Base-by-base conservation (phyloP, 2,797 vertebrate genomes). In the Coendou prehensilis region DNA sequence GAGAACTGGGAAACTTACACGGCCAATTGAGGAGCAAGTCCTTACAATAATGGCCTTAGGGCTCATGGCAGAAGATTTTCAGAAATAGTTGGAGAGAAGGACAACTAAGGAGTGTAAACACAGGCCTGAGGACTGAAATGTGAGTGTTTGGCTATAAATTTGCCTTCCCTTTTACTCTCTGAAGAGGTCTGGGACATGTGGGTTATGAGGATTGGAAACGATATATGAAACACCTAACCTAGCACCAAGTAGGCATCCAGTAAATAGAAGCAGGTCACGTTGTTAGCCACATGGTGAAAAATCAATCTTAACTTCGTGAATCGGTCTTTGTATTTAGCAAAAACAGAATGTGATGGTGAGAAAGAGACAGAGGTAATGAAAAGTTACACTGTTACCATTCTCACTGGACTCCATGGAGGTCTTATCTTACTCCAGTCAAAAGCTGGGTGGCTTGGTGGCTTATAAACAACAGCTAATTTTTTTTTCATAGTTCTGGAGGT, bases 191-290 rank as follows among this genome's bases (percentile, higher is more conserved):
- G 28, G 22, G 28, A 54, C 2, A 5, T 15, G 37, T 88, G 33
- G 61, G 28, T 84, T 69, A 67, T 57, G 71, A 88, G 80, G 28
- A 67, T 41, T 67, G 52, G 73, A 85, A 91, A 64, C 33, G 64
- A 85, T 33, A 75, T 86, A 67, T 67, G 76, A 81, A 97, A 93
- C 82, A 87, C 76, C 86, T 95, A 8, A 61, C 47, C 61, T 79
- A 50, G 80, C 73, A 92, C 47, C 54, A 84, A 41, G n/a, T 52
- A 73, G 90, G 45, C 33, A 9, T 41, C 63, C 26, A 17, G 28
- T 81, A 23, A 61, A 78, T 64, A 85, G 52, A 87, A 78, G 56
- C 10, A 56, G 26, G 37, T 7, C 41, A 41, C 69, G 22, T 28
- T 71, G 17, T 30, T 79, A 78, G 50, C 28, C 9, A 26, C 50